Conservation (phyloP, 2,888 invertebrate species). For the Icerya purchasi region DNA sequence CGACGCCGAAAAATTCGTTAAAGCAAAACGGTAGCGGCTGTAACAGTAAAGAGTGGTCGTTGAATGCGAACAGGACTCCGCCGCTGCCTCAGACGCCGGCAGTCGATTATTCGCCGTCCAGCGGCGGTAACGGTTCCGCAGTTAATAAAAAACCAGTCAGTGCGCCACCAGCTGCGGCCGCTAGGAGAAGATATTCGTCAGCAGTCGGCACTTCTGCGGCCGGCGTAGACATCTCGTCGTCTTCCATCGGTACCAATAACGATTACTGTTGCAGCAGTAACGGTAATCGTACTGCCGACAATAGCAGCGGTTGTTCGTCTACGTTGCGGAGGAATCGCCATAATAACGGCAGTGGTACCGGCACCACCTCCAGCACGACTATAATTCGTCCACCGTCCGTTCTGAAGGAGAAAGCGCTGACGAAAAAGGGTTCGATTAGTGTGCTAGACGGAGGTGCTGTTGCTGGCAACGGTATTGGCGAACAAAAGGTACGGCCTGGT, state of each 20-base stretch:
- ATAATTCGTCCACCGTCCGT: neutral
- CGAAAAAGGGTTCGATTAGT: too few species aligned
- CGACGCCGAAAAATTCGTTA: neutral
- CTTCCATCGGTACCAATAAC: too few species aligned
- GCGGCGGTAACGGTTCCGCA: neutral
- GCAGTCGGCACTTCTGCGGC: neutral
- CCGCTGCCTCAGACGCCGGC: neutral
- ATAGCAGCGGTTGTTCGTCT: neutral
- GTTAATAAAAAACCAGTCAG: neutral
- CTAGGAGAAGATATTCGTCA: neutral
- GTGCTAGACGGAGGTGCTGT: neutral
- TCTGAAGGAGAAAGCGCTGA: neutral
- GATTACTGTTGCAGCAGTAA: too few species aligned
- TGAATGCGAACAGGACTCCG: neutral
- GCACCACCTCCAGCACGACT: neutral
- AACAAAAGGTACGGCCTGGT: neutral
- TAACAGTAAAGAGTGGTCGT: neutral
- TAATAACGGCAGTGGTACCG: neutral
- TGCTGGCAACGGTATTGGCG: neutral
- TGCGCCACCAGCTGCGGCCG: neutral
- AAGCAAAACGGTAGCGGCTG: neutral
- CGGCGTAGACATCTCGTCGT: neutral
- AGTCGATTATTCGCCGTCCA: too few species aligned
- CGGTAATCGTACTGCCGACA: neutral
- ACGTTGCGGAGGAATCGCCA: neutral